phyloP scores from a whole-genome alignment of 2,888 invertebrate species.

The Dicyrtoma fusca region DNA sequence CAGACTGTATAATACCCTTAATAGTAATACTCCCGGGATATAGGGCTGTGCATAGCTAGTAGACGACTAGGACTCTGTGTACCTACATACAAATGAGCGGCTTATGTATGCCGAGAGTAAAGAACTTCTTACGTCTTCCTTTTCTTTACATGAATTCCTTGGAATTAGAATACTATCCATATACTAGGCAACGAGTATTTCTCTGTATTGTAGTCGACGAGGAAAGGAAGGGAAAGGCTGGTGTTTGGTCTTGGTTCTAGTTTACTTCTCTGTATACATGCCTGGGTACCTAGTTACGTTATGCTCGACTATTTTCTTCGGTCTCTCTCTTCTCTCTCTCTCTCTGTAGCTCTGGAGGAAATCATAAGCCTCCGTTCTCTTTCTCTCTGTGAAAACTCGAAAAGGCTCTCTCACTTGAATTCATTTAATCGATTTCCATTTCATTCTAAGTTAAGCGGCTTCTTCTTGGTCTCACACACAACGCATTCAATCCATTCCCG shows the following conservation, averaged over 20 bases:
- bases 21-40: no score
- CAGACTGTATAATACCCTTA: neutral
- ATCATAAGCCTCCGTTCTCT: slow-evolving; percentile 23
- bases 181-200: no score
- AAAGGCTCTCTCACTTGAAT: slow-evolving; percentile 30
- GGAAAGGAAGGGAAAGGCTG: no score
- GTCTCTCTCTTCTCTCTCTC: neutral
- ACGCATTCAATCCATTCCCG: slow-evolving; percentile 25
- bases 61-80: slow-evolving; percentile 1
- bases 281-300: no score
- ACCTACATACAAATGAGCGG: slow-evolving; percentile 20
- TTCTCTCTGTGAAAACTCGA: slow-evolving; percentile 25
- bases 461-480: slow-evolving; percentile 15
- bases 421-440: slow-evolving; percentile 42
- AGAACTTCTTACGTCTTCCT: no score
- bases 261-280: no score
- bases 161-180: no score
- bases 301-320: no score
- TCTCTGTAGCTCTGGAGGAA: slow-evolving; percentile 10
- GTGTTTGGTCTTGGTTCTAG: no score
- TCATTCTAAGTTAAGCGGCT: slow-evolving; percentile 19
- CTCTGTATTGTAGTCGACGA: no score
- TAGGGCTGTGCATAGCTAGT: neutral
- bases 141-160: no score
- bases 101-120: slow-evolving; percentile 7